A percentile compares a stretch with the other conserved stretches of the same genome.
phyloP scores from a whole-genome alignment of 2,797 vertebrate species.

The Pangasius larnaudii region DNA sequence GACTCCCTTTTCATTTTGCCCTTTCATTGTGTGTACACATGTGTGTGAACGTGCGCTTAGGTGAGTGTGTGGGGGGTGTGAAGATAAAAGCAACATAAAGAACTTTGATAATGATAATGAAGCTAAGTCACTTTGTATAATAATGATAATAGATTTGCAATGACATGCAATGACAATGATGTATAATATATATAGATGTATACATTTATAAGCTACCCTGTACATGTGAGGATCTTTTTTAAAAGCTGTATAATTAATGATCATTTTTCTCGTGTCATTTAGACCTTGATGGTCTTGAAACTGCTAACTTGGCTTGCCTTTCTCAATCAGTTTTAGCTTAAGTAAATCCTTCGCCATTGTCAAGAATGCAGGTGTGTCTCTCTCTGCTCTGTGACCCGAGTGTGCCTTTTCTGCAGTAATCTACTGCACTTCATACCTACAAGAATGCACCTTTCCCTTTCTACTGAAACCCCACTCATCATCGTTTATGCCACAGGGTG shows the following conservation, averaged over 20 bases:
- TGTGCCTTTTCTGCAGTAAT: conserved; percentile 12
- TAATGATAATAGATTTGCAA: neutral
- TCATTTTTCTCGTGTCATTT: conserved; percentile 2
- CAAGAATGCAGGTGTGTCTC: conserved; percentile 46
- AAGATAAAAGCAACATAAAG: conserved; percentile 42
- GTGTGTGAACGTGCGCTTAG: conserved; percentile 24
- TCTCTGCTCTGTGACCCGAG: conserved; percentile 15
- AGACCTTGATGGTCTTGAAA: neutral
- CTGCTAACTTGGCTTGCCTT: neutral
- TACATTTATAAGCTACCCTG: neutral
- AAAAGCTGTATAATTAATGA: neutral
- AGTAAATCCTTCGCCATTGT: conserved; percentile 24
- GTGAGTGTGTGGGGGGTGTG: conserved; percentile 36
- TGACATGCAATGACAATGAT: neutral
- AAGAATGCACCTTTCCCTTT: conserved; percentile 15
- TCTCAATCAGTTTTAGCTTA: conserved; percentile 28
- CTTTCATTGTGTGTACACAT: conserved; percentile 43
- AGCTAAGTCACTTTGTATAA: conserved; percentile 1
- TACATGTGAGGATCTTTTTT: neutral
- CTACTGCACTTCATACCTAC: conserved; percentile 25
- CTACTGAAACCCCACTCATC: conserved; percentile 9
- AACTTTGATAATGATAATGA: conserved; percentile 26
- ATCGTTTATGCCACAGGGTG: conserved; percentile 27
- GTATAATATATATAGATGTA: neutral
- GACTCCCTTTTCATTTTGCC: conserved; percentile 64